These are phyloP conservation scores for Drosophila kanekoi DNA, from an alignment of 2,888 invertebrate genomes.

Conservation along the genomic window DNA sequence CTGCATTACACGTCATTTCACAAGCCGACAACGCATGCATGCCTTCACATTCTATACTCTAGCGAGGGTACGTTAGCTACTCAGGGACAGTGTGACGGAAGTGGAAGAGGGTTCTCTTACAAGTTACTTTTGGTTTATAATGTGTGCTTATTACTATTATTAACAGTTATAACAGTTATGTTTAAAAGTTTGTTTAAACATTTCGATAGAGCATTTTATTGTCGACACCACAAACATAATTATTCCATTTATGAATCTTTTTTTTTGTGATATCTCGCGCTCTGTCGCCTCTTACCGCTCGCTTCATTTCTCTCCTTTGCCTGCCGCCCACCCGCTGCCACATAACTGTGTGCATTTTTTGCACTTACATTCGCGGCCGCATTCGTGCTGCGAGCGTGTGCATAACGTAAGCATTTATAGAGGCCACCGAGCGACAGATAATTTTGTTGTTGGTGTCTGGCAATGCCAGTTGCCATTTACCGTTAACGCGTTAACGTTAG, in stretches of 20 bases:
- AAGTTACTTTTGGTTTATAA: no score
- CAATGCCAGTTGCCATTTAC: slow-evolving; percentile 54
- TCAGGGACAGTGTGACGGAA: no score
- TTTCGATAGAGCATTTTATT: slow-evolving; percentile 16
- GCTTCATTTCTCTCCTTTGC: neutral
- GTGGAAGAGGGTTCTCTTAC: no score
- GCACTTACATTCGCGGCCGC: slow-evolving; percentile 18
- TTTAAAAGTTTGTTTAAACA: neutral
- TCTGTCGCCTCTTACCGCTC: slow-evolving; percentile 12
- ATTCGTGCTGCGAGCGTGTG: slow-evolving; percentile 52
- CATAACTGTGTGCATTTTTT: slow-evolving; percentile 26
- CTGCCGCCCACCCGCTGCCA: slow-evolving; percentile 3
- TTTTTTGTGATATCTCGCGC: slow-evolving; percentile 18
- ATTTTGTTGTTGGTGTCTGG: slow-evolving; percentile 50
- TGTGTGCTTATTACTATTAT: neutral
- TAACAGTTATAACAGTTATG: neutral
- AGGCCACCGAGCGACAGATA: slow-evolving; percentile 64
- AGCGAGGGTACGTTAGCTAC: neutral
- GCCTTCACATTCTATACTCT: slow-evolving; percentile 31
- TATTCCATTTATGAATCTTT: neutral
- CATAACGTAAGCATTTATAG: slow-evolving; percentile 70
- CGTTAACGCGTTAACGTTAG: slow-evolving; percentile 56
- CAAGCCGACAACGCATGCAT: slow-evolving; percentile 19
- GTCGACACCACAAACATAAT: neutral
- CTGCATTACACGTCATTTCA: slow-evolving; percentile 33